Evolutionary conservation across 1,140 invertebrate species (phyloP).

Genomic region (Sinonovacula constricta): DNA sequence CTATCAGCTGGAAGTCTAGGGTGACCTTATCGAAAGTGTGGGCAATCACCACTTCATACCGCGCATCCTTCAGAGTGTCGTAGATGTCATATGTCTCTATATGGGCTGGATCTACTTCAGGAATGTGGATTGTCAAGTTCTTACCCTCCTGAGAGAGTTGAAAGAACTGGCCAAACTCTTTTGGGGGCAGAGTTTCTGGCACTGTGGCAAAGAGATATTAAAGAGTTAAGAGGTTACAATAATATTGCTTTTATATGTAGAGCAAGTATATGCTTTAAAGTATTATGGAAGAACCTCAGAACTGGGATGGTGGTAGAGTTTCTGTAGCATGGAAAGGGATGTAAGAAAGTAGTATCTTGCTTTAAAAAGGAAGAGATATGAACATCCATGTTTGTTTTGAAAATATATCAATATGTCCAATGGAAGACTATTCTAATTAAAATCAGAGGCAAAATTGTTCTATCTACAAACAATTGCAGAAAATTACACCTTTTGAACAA

Average conservation of each 20-base stretch:
- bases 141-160: background rate
- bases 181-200: background rate
- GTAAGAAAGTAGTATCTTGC: too few species aligned
- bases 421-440: too few species aligned
- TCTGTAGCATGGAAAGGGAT: too few species aligned
- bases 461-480: too few species aligned
- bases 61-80: conserved; percentile 7
- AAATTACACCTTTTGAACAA: too few species aligned
- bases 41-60: conserved; percentile 2
- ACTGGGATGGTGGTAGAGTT: too few species aligned
- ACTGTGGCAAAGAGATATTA: conserved; percentile 1
- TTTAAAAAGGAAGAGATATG: too few species aligned
- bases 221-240: background rate
- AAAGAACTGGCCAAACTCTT: background rate
- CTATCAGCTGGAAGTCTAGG: conserved; percentile 11
- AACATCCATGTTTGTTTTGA: too few species aligned
- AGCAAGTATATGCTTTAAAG: background rate
- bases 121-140: conserved; percentile 10
- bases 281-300: background rate
- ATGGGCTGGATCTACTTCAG: background rate
- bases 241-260: background rate
- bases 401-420: too few species aligned
- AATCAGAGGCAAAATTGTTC: too few species aligned
- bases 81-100: conserved; percentile 17
- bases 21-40: conserved; percentile 13